Evolutionary conservation across 2,113 vertebrate species (phyloP).

Genomic region (Megaceryle torquata): DNA sequence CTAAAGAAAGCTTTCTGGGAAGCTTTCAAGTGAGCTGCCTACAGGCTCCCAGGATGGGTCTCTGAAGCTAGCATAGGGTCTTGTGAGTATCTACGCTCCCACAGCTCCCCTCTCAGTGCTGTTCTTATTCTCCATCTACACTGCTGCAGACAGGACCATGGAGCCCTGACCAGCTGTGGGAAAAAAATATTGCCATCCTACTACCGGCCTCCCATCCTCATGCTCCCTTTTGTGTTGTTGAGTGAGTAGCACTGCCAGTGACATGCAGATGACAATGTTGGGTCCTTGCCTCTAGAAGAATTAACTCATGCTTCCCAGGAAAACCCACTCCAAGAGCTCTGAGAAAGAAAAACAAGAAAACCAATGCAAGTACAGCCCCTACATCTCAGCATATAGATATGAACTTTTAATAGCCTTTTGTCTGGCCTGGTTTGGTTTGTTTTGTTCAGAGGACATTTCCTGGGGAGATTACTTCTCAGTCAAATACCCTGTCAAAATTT

Average conservation of each 20-base stretch:
- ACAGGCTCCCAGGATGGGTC: neutral
- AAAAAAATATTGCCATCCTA: neutral
- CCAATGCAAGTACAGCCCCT: neutral
- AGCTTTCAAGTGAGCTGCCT: neutral
- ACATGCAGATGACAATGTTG: neutral
- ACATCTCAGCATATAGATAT: neutral
- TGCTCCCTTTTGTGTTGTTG: neutral
- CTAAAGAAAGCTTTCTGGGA: neutral
- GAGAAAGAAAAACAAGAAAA: constrained; percentile 9
- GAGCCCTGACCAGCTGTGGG: accelerated
- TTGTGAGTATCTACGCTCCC: neutral
- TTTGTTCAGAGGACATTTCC: neutral
- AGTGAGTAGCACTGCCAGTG: neutral
- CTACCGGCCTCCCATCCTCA: accelerated
- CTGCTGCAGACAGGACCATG: neutral
- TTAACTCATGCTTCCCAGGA: neutral
- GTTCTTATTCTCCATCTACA: neutral
- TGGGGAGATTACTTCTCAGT: neutral
- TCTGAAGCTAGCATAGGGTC: neutral
- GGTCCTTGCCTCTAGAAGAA: neutral
- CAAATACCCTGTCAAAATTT: neutral
- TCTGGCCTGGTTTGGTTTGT: neutral
- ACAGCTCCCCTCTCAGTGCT: neutral
- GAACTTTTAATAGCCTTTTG: neutral
- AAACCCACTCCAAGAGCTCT: neutral